These are phyloP conservation scores for Cephus runcator DNA, from an alignment of 2,888 invertebrate species.

Conservation along the genomic window DNA sequence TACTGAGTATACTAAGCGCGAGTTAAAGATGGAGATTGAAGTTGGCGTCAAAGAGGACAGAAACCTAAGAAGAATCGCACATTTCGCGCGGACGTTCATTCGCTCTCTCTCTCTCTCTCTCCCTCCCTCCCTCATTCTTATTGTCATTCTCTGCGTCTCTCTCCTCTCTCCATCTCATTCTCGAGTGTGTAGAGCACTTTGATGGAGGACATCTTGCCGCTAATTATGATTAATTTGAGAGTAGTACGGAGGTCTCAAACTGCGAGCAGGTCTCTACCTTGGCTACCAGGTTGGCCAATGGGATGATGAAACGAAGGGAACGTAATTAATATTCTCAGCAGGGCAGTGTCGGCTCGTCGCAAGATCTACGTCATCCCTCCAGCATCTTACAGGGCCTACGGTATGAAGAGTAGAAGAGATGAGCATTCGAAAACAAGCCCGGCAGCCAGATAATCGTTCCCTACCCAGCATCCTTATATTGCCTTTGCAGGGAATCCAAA, in stretches of 20 bases:
- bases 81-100: constrained; percentile 38
- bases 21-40: background rate
- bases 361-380: constrained; percentile 40
- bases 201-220: constrained; percentile 51
- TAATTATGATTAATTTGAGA: constrained; percentile 60
- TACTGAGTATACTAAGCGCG: background rate
- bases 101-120: constrained; percentile 26
- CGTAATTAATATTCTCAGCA: constrained; percentile 59
- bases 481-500: background rate
- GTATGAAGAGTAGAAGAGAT: background rate
- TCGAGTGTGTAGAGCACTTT: constrained; percentile 28
- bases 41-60: background rate
- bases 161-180: background rate
- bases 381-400: background rate
- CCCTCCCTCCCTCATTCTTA: constrained; percentile 12
- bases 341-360: constrained; percentile 41
- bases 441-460: background rate
- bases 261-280: constrained; percentile 33
- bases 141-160: background rate
- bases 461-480: background rate
- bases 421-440: background rate
- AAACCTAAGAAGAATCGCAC: background rate
- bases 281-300: constrained; percentile 1
- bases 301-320: constrained; percentile 23
- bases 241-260: constrained; percentile 33